phyloP scores from a whole-genome alignment of 2,797 vertebrate species.

The Cheirogaleus major region DNA sequence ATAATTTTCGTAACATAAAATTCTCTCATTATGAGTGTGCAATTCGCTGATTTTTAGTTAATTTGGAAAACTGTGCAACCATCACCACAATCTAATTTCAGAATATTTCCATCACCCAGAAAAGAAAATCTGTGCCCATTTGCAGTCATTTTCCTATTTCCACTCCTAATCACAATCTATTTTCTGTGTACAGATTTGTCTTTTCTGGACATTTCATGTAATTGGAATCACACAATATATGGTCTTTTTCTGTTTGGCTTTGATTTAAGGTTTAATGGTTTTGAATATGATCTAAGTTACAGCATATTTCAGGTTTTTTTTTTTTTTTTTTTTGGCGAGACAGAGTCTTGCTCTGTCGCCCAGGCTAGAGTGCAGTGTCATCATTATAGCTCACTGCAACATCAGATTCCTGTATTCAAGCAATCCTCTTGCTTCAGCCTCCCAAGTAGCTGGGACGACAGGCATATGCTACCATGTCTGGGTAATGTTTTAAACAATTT shows the following conservation, averaged over 20 bases:
- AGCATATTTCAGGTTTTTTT: neutral
- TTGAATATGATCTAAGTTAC: neutral
- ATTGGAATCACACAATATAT: neutral
- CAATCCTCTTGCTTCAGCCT: too few species aligned
- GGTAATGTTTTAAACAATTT: too few species aligned
- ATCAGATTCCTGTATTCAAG: too few species aligned
- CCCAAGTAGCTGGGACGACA: too few species aligned
- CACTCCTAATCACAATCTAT: neutral
- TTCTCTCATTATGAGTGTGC: neutral
- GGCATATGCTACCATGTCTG: too few species aligned
- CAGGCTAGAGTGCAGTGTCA: too few species aligned
- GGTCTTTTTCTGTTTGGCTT: conserved; percentile 1
- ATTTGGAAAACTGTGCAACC: neutral
- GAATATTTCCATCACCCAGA: neutral
- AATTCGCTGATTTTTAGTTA: conserved; percentile 44
- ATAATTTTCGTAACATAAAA: neutral
- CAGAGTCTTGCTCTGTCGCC: too few species aligned
- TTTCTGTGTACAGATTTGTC: neutral
- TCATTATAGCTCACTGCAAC: too few species aligned
- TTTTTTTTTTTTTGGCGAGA: neutral
- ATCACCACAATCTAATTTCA: conserved; percentile 47
- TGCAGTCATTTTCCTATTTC: neutral
- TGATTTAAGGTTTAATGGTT: neutral
- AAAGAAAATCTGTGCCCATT: neutral
- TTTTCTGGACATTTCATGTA: neutral